Evolutionary conservation across 2,888 invertebrate species (phyloP).

Genomic region (Acleris holmiana): DNA sequence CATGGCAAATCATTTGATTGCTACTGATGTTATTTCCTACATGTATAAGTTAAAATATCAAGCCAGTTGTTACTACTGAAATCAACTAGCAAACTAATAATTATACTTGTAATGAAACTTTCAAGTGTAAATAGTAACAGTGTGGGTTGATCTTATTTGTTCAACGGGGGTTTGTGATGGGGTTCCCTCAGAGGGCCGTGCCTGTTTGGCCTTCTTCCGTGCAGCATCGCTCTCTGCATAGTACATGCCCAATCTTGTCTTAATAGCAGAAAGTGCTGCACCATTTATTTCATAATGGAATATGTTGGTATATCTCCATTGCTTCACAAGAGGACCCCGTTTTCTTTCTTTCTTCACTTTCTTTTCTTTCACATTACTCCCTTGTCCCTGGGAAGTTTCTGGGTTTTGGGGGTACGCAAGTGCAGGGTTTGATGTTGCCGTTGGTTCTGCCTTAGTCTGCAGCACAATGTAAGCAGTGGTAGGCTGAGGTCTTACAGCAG

Average conservation of each 20-base stretch:
- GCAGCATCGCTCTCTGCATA: slow-evolving; percentile 81
- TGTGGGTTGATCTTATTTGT: slow-evolving; percentile 70
- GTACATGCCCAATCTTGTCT: slow-evolving; percentile 80
- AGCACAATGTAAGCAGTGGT: slow-evolving; percentile 74
- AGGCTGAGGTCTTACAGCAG: slow-evolving; percentile 64
- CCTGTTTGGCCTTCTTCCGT: slow-evolving; percentile 75
- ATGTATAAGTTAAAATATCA: not conserved
- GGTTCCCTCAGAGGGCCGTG: slow-evolving; percentile 61
- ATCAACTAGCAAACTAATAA: not conserved
- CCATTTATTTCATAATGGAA: slow-evolving; percentile 84
- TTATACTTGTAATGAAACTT: not conserved
- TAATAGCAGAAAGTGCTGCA: slow-evolving; percentile 79
- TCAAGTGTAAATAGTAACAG: slow-evolving; percentile 72
- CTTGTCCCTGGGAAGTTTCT: slow-evolving; percentile 51
- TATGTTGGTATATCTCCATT: slow-evolving; percentile 83
- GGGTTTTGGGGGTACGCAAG: slow-evolving; percentile 52
- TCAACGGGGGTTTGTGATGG: slow-evolving; percentile 65
- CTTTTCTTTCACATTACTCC: slow-evolving; percentile 52
- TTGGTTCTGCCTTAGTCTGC: slow-evolving; percentile 73
- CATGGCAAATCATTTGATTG: not conserved
- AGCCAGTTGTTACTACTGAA: slow-evolving; percentile 2
- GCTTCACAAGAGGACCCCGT: slow-evolving; percentile 78
- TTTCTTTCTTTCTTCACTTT: slow-evolving; percentile 75
- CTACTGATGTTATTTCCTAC: not conserved
- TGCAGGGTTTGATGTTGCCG: slow-evolving; percentile 55